Conservation (phyloP, 1,140 invertebrate species). For the Drosophila guanche region DNA sequence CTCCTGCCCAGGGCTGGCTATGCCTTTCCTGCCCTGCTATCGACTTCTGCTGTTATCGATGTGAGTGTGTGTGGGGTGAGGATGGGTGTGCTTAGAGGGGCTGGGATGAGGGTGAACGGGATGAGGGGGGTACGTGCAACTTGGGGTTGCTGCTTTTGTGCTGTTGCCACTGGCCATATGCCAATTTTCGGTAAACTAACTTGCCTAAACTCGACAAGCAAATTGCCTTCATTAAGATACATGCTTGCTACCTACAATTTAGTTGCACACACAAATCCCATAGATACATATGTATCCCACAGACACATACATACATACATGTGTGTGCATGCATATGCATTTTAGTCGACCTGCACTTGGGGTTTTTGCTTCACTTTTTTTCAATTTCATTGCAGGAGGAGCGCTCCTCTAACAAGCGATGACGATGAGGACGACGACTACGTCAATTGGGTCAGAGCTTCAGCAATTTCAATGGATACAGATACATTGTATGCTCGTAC, state of each 20-base stretch:
- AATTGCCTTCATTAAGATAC: constrained; percentile 82
- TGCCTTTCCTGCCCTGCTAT: constrained; percentile 11
- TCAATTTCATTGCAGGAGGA: constrained; percentile 46
- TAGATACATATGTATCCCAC: no score
- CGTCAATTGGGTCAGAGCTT: constrained; percentile 74
- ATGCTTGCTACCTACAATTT: constrained; percentile 81
- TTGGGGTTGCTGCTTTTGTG: constrained; percentile 12
- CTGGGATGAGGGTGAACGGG: no score
- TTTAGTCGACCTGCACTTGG: constrained; percentile 53
- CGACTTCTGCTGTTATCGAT: constrained; percentile 34
- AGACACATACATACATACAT: no score
- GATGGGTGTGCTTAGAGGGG: constrained; percentile 1
- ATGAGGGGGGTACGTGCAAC: constrained; percentile 30
- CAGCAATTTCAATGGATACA: constrained; percentile 76
- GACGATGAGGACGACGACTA: constrained; percentile 59
- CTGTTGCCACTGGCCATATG: constrained; percentile 81
- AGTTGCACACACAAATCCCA: constrained; percentile 46
- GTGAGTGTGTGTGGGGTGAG: constrained; percentile 1
- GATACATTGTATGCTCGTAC: constrained; percentile 19
- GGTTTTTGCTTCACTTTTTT: constrained; percentile 32
- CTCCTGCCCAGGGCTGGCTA: neutral
- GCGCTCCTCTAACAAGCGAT: constrained; percentile 52
- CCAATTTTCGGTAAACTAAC: constrained; percentile 82
- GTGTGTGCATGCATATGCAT: constrained; percentile 58
- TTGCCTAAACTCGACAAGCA: constrained; percentile 82